Evolutionary conservation across 1,140 invertebrate species (phyloP), one percentile per base, ranked within the genome.

Genomic region (Stenopsyche tienmushanensis): DNA sequence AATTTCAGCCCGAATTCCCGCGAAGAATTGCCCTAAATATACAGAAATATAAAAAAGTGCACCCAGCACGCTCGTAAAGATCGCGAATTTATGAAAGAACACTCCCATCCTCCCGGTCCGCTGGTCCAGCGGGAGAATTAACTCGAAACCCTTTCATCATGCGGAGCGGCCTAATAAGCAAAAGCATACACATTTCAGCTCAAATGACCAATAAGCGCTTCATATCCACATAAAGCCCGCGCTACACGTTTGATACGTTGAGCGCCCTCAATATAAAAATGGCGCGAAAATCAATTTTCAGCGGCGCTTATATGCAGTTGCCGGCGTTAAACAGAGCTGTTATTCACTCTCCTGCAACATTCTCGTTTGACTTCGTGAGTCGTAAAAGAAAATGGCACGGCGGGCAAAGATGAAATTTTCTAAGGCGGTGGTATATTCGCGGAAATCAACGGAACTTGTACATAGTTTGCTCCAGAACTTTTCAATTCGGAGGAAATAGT

Each of bases 41-140:
- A 21, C 26, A 21, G 23, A 57, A 57, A 57, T 57, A 57, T 57
- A 57, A 57, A 57, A 57, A 57, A 57, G 54, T 57, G 54, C 54
- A 57, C 54, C 54, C 54, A 57, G 21, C 54, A 42, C 54, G 54
- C 54, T 57, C 54, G 54, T 57, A 57, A 57, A 57, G 54, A 57
- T 26, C 39, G 34, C 54, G 54, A 57, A 57, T 57, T 57, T 42
- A 57, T 57, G 54, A 57, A 57, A 42, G 39, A 25, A 57, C 18
- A 57, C 54, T 57, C 24, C 26, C 15, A n/a, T 8, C 26, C 17
- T 42, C 29, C 29, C 29, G 5, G 5, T 13, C 29, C 29, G 5
- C 29, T 13, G 29, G 13, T 34, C 29, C 29, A 7, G 13, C 29
- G 29, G 29, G 29, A 34, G 29, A 34, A 34, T 34, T 34, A 34